These are phyloP conservation scores for Amphiprion percula DNA, from an alignment of 2,113 vertebrate species.

Conservation along the genomic window DNA sequence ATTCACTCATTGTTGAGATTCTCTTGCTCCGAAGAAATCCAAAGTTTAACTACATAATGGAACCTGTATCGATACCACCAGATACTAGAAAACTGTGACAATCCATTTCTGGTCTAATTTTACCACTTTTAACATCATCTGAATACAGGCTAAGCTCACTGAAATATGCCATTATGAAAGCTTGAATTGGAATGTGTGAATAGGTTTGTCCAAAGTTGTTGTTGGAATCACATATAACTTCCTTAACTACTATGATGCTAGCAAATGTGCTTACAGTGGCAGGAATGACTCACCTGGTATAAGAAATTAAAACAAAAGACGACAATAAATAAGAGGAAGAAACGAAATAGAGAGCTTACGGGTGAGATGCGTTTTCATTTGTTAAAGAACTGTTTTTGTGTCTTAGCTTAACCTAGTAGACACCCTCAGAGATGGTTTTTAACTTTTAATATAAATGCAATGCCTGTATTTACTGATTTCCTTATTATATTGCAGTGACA, in stretches of 20 bases:
- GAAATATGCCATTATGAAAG: slow-evolving; percentile 2
- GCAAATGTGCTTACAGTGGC: slow-evolving; percentile 27
- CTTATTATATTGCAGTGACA: slow-evolving; percentile 26
- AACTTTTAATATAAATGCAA: slow-evolving; percentile 5
- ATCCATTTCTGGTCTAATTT: slow-evolving; percentile 25
- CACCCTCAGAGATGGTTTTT: background rate
- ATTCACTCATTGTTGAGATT: background rate
- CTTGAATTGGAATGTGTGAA: slow-evolving; percentile 31
- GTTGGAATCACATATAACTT: slow-evolving; percentile 15
- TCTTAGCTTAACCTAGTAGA: background rate
- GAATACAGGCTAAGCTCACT: background rate
- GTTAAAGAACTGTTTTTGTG: background rate
- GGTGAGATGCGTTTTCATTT: background rate
- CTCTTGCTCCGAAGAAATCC: background rate
- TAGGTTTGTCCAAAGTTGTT: slow-evolving; percentile 3
- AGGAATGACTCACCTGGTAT: slow-evolving; percentile 50
- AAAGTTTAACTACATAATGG: background rate
- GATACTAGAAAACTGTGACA: slow-evolving; percentile 2
- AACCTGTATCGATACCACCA: slow-evolving; percentile 2
- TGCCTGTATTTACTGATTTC: slow-evolving; percentile 19
- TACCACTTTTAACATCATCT: background rate
- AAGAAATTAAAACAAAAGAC: slow-evolving; percentile 35
- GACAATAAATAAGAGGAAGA: slow-evolving; percentile 33
- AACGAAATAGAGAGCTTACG: background rate
- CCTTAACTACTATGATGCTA: background rate